phyloP scores from a whole-genome alignment of 2,888 invertebrate species.

The Tetranychus piercei region DNA sequence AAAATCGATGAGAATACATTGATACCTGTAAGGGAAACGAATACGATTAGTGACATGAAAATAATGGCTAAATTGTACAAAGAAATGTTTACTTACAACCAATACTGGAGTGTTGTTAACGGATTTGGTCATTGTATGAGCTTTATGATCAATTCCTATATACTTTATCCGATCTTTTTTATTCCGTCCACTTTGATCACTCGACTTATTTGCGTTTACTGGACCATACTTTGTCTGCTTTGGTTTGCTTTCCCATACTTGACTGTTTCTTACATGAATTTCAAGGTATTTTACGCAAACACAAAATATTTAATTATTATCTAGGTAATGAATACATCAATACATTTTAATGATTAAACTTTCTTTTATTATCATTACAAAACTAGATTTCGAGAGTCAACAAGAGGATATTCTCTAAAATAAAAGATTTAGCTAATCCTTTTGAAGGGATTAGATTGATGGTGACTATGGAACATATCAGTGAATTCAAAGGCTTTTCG shows the following conservation, averaged over 20 bases:
- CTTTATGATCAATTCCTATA: neutral
- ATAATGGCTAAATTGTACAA: slow-evolving; percentile 4
- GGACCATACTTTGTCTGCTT: neutral
- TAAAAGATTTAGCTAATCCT: slow-evolving; percentile 8
- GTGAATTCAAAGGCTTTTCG: slow-evolving; percentile 5
- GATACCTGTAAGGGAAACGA: slow-evolving; percentile 5
- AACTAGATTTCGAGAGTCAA: slow-evolving; percentile 5
- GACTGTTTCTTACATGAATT: slow-evolving; percentile 5
- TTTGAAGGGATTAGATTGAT: neutral
- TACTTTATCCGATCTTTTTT: slow-evolving; percentile 4
- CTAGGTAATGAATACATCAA: no score
- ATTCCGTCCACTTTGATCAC: neutral
- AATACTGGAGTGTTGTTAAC: neutral
- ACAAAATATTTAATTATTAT: neutral
- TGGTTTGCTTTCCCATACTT: slow-evolving; percentile 4
- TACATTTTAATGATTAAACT: neutral
- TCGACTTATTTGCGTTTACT: neutral
- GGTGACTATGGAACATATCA: slow-evolving; percentile 7
- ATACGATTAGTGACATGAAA: slow-evolving; percentile 3
- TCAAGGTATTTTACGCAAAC: neutral
- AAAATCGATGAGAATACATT: neutral
- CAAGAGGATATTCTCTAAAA: neutral
- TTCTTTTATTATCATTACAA: no score
- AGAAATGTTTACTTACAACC: neutral
- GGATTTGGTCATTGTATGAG: slow-evolving; percentile 6